phyloP scores from a whole-genome alignment of 2,888 invertebrate genomes.

The Dendrolimus pini region DNA sequence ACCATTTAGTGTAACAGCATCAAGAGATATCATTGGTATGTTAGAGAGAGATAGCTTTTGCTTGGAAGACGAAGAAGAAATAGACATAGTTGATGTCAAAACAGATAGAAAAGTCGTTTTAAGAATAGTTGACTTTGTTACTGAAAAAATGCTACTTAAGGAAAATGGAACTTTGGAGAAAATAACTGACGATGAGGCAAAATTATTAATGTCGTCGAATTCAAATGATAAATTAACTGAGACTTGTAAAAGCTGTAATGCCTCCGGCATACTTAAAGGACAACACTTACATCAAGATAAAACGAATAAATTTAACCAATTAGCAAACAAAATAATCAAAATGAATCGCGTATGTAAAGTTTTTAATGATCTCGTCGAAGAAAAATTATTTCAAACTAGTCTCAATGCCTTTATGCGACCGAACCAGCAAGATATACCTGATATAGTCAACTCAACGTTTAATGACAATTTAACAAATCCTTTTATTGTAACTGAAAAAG shows the following conservation, averaged over 20 bases:
- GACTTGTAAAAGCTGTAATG: not conserved
- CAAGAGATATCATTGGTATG: slow-evolving; percentile 45
- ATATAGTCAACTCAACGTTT: slow-evolving; percentile 66
- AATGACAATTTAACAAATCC: slow-evolving; percentile 37
- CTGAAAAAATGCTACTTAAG: slow-evolving; percentile 73
- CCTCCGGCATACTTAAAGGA: slow-evolving; percentile 1
- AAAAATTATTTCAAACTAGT: slow-evolving; percentile 20
- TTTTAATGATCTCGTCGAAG: slow-evolving; percentile 28
- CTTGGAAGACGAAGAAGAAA: slow-evolving; percentile 67
- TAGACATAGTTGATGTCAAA: slow-evolving; percentile 60
- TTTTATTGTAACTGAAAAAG: slow-evolving; percentile 32
- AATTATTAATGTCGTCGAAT: slow-evolving; percentile 47
- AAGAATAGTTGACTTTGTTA: slow-evolving; percentile 73
- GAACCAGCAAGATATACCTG: slow-evolving; percentile 51
- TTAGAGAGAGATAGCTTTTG: slow-evolving; percentile 55
- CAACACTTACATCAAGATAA: slow-evolving; percentile 11
- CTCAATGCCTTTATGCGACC: slow-evolving; percentile 18
- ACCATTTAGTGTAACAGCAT: slow-evolving; percentile 71
- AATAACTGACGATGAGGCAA: slow-evolving; percentile 62
- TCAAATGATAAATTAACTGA: slow-evolving; percentile 15
- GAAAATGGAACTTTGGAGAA: slow-evolving; percentile 70
- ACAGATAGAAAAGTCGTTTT: slow-evolving; percentile 66
- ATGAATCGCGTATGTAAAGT: slow-evolving; percentile 53
- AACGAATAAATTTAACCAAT: slow-evolving; percentile 36
- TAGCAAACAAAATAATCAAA: slow-evolving; percentile 40